Evolutionary conservation across 2,888 invertebrate species (phyloP).

Genomic region (Candidula unifasciata): DNA sequence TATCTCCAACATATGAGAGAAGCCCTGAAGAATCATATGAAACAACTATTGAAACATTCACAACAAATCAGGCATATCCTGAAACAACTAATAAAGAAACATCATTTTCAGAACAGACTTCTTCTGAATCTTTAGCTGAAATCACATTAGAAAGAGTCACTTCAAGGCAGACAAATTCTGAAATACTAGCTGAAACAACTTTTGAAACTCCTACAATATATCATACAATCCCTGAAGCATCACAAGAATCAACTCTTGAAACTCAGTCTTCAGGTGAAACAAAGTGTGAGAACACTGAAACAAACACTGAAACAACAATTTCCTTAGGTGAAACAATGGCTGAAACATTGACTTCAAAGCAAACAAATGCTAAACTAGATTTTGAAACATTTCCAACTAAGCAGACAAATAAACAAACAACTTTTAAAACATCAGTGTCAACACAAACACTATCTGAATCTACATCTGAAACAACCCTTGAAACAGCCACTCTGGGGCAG

Average conservation of each 20-base stretch:
- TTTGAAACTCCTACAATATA: background rate
- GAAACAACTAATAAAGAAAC: background rate
- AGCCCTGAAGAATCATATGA: background rate
- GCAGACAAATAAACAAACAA: too few species aligned
- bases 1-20: background rate
- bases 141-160: background rate
- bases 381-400: too few species aligned
- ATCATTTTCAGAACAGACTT: background rate
- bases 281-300: background rate
- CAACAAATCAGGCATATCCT: background rate
- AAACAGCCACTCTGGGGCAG: too few species aligned
- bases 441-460: too few species aligned
- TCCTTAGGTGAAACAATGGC: background rate
- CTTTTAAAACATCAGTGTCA: too few species aligned
- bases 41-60: background rate
- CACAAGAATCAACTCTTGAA: background rate
- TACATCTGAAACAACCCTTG: too few species aligned
- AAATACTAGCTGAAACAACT: slow-evolving; percentile 9
- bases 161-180: background rate
- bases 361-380: too few species aligned
- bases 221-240: too few species aligned
- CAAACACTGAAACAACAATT: background rate
- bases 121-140: background rate
- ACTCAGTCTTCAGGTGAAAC: background rate
- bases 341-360: background rate